Conservation (phyloP, 2,797 vertebrate species). For the Enteromius afrohamiltoni region DNA sequence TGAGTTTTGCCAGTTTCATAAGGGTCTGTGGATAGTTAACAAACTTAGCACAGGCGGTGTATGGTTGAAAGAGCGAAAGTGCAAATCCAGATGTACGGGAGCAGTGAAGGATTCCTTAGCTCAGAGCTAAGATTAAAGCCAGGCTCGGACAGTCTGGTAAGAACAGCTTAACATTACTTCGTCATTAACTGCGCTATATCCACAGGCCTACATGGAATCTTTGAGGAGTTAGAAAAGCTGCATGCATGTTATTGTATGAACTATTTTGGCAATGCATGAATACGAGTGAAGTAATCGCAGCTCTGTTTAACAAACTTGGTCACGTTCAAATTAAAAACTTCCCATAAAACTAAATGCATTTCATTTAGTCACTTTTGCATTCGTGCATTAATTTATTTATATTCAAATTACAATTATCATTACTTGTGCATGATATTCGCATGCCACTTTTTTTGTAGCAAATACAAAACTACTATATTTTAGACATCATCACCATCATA, state of each 20-base stretch:
- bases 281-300: neutral
- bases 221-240: neutral
- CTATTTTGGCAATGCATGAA: neutral
- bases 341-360: neutral
- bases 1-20: conserved; percentile 5
- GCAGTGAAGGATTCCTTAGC: neutral
- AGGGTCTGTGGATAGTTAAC: neutral
- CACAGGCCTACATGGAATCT: neutral
- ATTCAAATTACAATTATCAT: neutral
- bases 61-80: neutral
- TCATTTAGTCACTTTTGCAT: neutral
- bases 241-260: neutral
- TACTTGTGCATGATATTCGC: neutral
- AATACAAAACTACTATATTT: conserved; percentile 3
- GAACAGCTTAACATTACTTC: conserved; percentile 4
- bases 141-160: conserved; percentile 5
- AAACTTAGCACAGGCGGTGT: conserved; percentile 14
- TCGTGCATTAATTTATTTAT: neutral
- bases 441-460: neutral
- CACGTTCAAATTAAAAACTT: neutral
- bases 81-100: conserved; percentile 14
- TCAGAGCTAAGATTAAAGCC: conserved; percentile 16
- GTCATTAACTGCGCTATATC: conserved; percentile 3
- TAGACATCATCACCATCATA: neutral
- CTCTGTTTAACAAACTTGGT: neutral